These are phyloP conservation scores for Tipula vernalis DNA, from an alignment of 2,888 invertebrate species.

Conservation along the genomic window DNA sequence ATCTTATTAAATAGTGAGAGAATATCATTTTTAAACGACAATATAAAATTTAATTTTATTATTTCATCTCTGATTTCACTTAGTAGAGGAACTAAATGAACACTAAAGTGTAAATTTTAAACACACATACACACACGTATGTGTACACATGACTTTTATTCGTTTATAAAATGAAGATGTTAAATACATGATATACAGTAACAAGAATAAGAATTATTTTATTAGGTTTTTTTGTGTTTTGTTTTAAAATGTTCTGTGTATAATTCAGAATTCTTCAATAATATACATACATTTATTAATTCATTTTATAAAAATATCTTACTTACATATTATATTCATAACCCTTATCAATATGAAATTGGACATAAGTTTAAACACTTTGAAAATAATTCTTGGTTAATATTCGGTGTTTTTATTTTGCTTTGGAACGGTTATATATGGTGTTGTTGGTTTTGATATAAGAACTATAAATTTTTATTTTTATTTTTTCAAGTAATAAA, in stretches of 20 bases:
- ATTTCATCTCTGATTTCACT: background rate
- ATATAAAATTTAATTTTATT: background rate
- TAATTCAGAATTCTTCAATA: background rate
- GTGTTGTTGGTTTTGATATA: background rate
- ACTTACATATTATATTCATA: background rate
- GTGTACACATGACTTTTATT: background rate
- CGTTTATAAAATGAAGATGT: background rate
- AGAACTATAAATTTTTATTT: background rate
- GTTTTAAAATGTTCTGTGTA: background rate
- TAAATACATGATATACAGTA: background rate
- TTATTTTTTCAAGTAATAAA: background rate
- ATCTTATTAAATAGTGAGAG: background rate
- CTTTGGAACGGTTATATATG: background rate
- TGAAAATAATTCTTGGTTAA: background rate
- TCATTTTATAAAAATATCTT: background rate
- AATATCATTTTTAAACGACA: background rate
- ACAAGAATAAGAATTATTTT: background rate
- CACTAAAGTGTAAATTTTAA: background rate
- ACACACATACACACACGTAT: background rate
- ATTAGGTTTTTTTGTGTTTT: background rate
- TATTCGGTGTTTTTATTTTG: background rate
- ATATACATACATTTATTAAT: background rate
- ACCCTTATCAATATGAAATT: background rate
- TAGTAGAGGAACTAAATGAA: background rate
- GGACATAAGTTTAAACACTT: background rate